phyloP scores from a whole-genome alignment of 2,797 vertebrate species.

The Cirrhinus molitorella region DNA sequence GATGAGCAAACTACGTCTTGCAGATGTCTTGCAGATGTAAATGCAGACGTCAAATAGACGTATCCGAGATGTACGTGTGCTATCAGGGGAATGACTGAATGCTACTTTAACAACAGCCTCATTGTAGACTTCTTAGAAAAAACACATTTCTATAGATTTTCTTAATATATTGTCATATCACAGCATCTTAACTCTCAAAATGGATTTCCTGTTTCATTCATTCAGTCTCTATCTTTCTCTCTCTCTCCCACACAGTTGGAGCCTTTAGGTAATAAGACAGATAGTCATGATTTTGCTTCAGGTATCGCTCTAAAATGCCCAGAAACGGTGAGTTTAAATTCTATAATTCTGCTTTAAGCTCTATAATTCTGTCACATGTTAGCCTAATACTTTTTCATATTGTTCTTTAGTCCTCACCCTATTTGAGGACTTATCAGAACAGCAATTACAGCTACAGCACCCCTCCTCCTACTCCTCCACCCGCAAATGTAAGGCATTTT shows the following conservation, averaged over 20 bases:
- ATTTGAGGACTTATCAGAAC: constrained; percentile 85
- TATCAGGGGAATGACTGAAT: constrained; percentile 1
- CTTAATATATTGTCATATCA: neutral
- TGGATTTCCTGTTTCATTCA: neutral
- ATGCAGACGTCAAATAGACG: too few relatives aligned
- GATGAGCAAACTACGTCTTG: too few relatives aligned
- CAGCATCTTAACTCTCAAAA: neutral
- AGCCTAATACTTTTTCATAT: constrained; percentile 10
- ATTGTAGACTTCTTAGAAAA: neutral
- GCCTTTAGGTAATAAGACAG: constrained; percentile 85
- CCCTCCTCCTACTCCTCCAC: constrained; percentile 71
- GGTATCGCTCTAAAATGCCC: constrained; percentile 83
- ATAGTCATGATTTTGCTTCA: constrained; percentile 78
- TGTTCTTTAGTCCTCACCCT: constrained; percentile 74
- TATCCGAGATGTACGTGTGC: too few relatives aligned
- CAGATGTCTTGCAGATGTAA: too few relatives aligned
- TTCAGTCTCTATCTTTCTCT: neutral
- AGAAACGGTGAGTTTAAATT: constrained; percentile 77
- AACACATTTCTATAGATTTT: neutral
- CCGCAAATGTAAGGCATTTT: constrained; percentile 75
- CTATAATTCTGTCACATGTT: neutral
- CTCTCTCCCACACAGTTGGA: constrained; percentile 79
- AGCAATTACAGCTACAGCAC: constrained; percentile 75
- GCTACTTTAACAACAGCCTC: neutral
- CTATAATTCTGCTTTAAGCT: neutral